Conservation (phyloP, 2,888 invertebrate species). For the Apodemia hepburni region DNA sequence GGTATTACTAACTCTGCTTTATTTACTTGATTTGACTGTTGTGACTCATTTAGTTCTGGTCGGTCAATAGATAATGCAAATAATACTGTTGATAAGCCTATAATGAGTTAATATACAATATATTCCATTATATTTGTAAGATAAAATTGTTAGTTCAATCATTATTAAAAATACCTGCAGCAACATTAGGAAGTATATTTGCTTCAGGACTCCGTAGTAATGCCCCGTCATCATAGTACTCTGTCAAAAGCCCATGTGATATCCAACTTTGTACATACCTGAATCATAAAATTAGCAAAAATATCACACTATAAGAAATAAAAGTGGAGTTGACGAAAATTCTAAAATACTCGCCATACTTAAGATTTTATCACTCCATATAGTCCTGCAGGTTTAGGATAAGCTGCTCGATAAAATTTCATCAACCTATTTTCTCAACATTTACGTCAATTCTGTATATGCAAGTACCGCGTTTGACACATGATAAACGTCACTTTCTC, state of each 20-base stretch:
- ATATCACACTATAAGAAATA: too few species aligned
- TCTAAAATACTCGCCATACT: too few species aligned
- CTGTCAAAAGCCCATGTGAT: conserved; percentile 82
- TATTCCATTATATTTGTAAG: not conserved
- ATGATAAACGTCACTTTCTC: too few species aligned
- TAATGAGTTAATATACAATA: conserved; percentile 36
- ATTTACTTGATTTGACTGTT: conserved; percentile 64
- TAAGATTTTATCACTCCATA: too few species aligned
- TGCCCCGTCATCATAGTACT: conserved; percentile 93
- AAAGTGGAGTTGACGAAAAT: too few species aligned
- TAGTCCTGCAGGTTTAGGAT: too few species aligned
- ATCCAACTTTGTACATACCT: conserved; percentile 88
- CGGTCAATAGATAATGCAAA: conserved; percentile 97
- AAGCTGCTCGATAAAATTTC: too few species aligned
- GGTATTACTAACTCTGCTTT: conserved; percentile 86
- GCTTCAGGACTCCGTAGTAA: conserved; percentile 90
- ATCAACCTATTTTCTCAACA: too few species aligned
- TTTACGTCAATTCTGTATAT: too few species aligned
- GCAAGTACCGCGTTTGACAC: too few species aligned
- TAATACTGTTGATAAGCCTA: conserved; percentile 92
- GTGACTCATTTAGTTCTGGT: conserved; percentile 85
- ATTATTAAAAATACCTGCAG: conserved; percentile 82
- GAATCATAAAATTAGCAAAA: not conserved
- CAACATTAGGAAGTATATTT: conserved; percentile 90
- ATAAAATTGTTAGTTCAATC: not conserved